Percentiles rank a stretch among this genome's conserved stretches.
Conservation (phyloP, 2,113 vertebrate species). For the Cochlearius cochlearius region DNA sequence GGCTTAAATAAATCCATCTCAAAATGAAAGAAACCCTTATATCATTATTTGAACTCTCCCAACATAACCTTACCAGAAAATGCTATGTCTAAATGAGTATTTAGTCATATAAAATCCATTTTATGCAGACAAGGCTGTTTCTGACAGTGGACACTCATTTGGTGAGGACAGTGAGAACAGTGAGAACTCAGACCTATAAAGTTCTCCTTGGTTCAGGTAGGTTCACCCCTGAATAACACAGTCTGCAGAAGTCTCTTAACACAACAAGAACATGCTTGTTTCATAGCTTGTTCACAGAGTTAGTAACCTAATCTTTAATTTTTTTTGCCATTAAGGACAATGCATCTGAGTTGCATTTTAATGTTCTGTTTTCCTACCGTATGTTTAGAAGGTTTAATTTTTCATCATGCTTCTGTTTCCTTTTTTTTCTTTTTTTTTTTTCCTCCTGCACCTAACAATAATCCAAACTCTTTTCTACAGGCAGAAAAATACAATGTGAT, state of each 20-base stretch:
- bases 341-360: neutral
- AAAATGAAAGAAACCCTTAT: neutral
- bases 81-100: neutral
- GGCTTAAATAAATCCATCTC: neutral
- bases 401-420: neutral
- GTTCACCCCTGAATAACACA: neutral
- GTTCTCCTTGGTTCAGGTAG: neutral
- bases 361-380: neutral
- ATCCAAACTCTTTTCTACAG: neutral
- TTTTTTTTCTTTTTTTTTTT: rapidly evolving
- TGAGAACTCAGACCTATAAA: neutral
- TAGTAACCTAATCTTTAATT: neutral
- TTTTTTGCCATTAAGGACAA: neutral
- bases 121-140: neutral
- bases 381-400: neutral
- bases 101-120: neutral
- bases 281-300: neutral
- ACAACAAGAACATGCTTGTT: neutral
- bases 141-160: neutral
- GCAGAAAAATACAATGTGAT: neutral
- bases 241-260: neutral
- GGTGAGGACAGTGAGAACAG: neutral
- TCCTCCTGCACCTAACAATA: neutral
- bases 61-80: neutral
- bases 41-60: neutral